Evolutionary conservation across 2,797 vertebrate species (phyloP).

Genomic region (Tachyglossus aculeatus): DNA sequence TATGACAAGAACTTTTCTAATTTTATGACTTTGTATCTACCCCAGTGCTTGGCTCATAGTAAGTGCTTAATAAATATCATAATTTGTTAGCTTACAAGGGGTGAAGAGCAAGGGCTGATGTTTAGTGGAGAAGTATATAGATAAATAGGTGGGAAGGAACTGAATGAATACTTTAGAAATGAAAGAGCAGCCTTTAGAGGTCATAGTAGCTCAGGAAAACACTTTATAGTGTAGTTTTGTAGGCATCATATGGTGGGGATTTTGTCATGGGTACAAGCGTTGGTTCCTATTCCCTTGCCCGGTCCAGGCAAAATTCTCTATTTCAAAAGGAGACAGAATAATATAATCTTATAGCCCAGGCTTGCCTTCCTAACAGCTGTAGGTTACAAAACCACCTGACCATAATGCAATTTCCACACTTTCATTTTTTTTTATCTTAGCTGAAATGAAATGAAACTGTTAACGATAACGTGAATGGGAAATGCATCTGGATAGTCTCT

Average conservation of each 20-base stretch:
- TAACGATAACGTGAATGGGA: conserved; percentile 41
- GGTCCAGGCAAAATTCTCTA: neutral
- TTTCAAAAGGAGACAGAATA: neutral
- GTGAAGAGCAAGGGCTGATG: too few relatives aligned
- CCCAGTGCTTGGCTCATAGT: too few relatives aligned
- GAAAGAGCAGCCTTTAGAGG: too few relatives aligned
- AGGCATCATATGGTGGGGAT: conserved; percentile 6
- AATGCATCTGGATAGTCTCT: conserved; percentile 36
- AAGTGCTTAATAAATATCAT: too few relatives aligned
- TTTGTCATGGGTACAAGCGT: conserved; percentile 9
- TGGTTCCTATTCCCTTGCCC: neutral
- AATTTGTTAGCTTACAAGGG: too few relatives aligned
- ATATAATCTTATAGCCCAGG: neutral
- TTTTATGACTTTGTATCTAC: too few relatives aligned
- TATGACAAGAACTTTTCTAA: too few relatives aligned
- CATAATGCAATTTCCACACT: conserved; percentile 47
- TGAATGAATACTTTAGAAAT: too few relatives aligned
- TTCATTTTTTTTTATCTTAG: conserved; percentile 34
- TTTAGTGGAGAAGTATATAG: too few relatives aligned
- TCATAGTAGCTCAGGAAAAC: too few relatives aligned
- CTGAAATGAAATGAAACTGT: conserved; percentile 50
- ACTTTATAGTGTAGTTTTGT: too few relatives aligned
- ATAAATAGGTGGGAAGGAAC: too few relatives aligned
- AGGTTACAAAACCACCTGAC: conserved; percentile 12
- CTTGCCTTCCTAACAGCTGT: conserved; percentile 11